Percentiles rank a stretch among this genome's conserved stretches.
Evolutionary conservation across 2,113 vertebrate species (phyloP).

Genomic region (Albula glossodonta): DNA sequence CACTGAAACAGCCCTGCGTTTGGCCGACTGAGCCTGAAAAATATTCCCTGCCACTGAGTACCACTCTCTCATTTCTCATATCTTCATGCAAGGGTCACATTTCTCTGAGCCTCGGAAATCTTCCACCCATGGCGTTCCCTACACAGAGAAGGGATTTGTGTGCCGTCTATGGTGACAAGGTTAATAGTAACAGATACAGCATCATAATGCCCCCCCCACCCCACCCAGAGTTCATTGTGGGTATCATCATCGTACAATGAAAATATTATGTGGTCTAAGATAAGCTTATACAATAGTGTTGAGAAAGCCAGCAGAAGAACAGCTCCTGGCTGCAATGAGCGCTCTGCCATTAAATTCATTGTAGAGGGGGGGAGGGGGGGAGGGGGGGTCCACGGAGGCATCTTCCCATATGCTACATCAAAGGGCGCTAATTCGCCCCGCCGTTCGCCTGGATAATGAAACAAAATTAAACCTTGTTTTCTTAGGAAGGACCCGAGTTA

Average conservation of each 20-base stretch:
- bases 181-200: not conserved
- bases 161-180: not conserved
- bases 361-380: not conserved
- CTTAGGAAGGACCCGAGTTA: slow-evolving; percentile 37
- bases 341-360: not conserved
- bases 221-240: too few species aligned
- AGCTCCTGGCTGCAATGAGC: too few species aligned
- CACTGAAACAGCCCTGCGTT: not conserved
- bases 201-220: too few species aligned
- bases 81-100: not conserved
- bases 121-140: not conserved
- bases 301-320: too few species aligned
- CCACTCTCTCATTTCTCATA: not conserved
- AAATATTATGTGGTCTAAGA: too few species aligned
- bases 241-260: too few species aligned
- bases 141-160: not conserved
- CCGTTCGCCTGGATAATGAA: slow-evolving; percentile 39
- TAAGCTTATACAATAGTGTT: not conserved
- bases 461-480: slow-evolving; percentile 50
- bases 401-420: not conserved
- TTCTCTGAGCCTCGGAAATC: not conserved
- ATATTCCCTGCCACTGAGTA: not conserved
- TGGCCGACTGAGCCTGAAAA: not conserved
- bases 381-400: not conserved
- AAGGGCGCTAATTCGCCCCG: not conserved